Evolutionary conservation across 2,797 vertebrate species (phyloP).

Genomic region (Typhlichthys eigenmanni): DNA sequence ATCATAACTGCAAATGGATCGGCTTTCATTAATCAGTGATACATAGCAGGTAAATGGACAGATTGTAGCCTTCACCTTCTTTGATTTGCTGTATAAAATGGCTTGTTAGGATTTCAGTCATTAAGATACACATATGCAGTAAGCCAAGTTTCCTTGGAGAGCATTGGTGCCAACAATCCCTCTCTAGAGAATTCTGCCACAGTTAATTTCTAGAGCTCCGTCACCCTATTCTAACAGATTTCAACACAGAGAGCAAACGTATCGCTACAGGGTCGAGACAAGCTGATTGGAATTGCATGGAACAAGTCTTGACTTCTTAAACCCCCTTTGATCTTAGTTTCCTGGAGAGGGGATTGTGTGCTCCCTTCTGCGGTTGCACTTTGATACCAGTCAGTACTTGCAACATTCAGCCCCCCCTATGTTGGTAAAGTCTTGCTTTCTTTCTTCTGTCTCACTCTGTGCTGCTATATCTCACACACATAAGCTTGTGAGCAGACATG

Average conservation of each 20-base stretch:
- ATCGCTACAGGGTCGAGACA: constrained; percentile 51
- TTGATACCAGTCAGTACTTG: constrained; percentile 62
- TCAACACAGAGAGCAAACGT: constrained; percentile 53
- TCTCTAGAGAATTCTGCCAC: constrained; percentile 17
- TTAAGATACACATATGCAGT: too few relatives aligned
- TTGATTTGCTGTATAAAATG: too few relatives aligned
- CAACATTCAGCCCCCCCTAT: constrained; percentile 57
- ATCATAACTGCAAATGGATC: too few relatives aligned
- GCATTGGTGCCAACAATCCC: constrained; percentile 1
- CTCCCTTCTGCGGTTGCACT: constrained; percentile 66
- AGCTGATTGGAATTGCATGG: constrained; percentile 56
- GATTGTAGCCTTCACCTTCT: too few relatives aligned
- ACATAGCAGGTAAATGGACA: too few relatives aligned
- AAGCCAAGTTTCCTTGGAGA: constrained; percentile 13
- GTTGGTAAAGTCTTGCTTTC: constrained; percentile 41
- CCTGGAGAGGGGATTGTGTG: constrained; percentile 75
- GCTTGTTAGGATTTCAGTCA: too few relatives aligned
- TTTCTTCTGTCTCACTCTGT: constrained; percentile 25
- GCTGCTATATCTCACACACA: constrained; percentile 45
- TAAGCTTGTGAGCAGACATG: constrained; percentile 34
- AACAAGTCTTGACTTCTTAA: constrained; percentile 73
- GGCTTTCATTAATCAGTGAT: too few relatives aligned
- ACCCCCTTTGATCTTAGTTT: constrained; percentile 76
- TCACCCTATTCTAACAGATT: constrained; percentile 54
- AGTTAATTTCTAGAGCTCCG: constrained; percentile 37